These are phyloP conservation scores for Arctia plantaginis DNA, from an alignment of 2,888 invertebrate genomes.

Conservation along the genomic window DNA sequence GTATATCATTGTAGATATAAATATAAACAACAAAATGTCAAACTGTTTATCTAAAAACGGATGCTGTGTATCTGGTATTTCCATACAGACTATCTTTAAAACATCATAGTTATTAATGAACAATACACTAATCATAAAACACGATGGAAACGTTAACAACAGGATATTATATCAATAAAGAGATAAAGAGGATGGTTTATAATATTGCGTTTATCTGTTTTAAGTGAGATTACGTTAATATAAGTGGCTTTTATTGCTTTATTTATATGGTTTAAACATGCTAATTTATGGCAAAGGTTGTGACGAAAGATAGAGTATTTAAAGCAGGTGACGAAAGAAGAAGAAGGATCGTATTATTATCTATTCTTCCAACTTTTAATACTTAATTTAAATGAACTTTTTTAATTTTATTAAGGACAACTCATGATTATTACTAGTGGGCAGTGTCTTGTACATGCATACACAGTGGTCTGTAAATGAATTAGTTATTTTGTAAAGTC, in stretches of 20 bases:
- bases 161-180: slow-evolving; percentile 44
- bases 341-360: background rate
- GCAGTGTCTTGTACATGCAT: too few species aligned
- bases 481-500: too few species aligned
- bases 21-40: too few species aligned
- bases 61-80: background rate
- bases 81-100: slow-evolving; percentile 5
- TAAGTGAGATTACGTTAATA: slow-evolving; percentile 7
- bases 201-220: slow-evolving; percentile 40
- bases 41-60: background rate
- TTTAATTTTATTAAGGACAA: too few species aligned
- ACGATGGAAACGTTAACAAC: slow-evolving; percentile 41
- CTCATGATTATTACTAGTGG: too few species aligned
- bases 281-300: slow-evolving; percentile 15
- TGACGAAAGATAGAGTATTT: background rate
- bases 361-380: too few species aligned
- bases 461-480: too few species aligned
- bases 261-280: slow-evolving; percentile 11
- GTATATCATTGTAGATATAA: too few species aligned
- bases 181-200: slow-evolving; percentile 39
- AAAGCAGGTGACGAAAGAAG: background rate
- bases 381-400: too few species aligned
- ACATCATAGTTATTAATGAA: slow-evolving; percentile 28
- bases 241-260: slow-evolving; percentile 15
- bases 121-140: slow-evolving; percentile 16